phyloP scores from a whole-genome alignment of 2,888 invertebrate species.

The Plebejus melissa region DNA sequence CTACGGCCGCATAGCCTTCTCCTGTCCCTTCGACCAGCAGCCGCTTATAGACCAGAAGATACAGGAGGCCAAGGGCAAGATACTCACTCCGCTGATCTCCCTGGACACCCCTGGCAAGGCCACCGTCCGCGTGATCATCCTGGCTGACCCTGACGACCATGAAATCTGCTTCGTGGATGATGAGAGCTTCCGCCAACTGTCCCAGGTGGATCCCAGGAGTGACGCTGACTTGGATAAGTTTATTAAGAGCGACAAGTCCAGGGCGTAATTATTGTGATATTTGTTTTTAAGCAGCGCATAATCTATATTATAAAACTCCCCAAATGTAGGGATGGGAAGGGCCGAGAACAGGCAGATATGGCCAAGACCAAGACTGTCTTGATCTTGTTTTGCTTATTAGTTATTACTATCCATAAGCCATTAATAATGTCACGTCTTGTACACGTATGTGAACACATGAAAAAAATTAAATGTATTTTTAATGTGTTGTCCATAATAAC shows the following conservation, averaged over 20 bases:
- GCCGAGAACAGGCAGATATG: too few relatives aligned
- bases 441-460: too few relatives aligned
- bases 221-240: constrained; percentile 88
- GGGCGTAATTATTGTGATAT: constrained; percentile 44
- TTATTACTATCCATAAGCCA: too few relatives aligned
- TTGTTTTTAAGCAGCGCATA: not conserved
- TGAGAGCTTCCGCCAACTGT: constrained; percentile 93
- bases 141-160: constrained; percentile 97
- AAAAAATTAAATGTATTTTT: too few relatives aligned
- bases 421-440: too few relatives aligned
- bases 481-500: too few relatives aligned
- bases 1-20: constrained; percentile 97
- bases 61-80: constrained; percentile 83
- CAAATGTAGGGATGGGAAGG: too few relatives aligned
- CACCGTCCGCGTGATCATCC: constrained; percentile 95
- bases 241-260: constrained; percentile 83
- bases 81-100: constrained; percentile 93
- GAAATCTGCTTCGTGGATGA: constrained; percentile 99
- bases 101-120: constrained; percentile 98
- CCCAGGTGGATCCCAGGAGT: constrained; percentile 90
- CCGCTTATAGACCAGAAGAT: constrained; percentile 87
- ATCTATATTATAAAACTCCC: not conserved
- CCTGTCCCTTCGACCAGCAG: constrained; percentile 88
- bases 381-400: too few relatives aligned
- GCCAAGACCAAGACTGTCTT: too few relatives aligned